Evolutionary conservation across 1,140 invertebrate genomes (phyloP), one percentile per base, ranked within the genome.

Genomic region (Tigriopus japonicus): DNA sequence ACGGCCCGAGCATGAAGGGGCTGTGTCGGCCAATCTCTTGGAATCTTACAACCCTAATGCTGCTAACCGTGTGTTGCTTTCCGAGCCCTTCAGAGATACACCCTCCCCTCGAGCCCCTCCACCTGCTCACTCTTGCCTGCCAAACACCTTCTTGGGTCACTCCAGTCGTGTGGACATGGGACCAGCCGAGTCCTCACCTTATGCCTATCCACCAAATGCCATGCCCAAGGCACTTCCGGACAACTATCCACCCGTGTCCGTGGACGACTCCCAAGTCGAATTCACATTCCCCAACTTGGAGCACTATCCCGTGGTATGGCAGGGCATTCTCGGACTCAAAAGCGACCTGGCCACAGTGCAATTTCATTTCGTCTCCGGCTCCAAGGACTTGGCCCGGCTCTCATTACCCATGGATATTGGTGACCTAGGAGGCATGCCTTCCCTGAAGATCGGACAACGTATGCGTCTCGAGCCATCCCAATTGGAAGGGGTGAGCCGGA

Each of bases 341-440:
- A 96, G 91, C 71, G 92, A 97, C 71, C 86, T 86, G 66, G 90
- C 91, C 3, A 86, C 86, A 19, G 93, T 97, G 10, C 91, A 97
- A 74, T 96, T 98, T 91, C 91, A 96, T 72, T 93, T 91, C 73
- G 87, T 98, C 28, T 87, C 87, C 65, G 94, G 94, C 14, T 95
- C 89, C 77, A 83, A 83, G 0, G 77, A 79, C 65, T 85, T 94
- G 54, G 87, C 88, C 0, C 78, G 80, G 41, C 82, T 82, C 60
- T 87, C 88, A 64, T 72, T 93, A 65, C 86, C 86, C 6, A 80
- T 80, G 53, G 80, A 85, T 69, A 77, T 79, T 24, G 86, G 90
- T 68, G 70, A 82, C n/a, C 83, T 85, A 15, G 81, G 84, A 62
- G 82, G 86, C 42, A 83, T 85, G 19, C 81, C 84, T 61, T 81